Evolutionary conservation across 2,797 vertebrate species (phyloP).

Genomic region (Syngnathus acus): DNA sequence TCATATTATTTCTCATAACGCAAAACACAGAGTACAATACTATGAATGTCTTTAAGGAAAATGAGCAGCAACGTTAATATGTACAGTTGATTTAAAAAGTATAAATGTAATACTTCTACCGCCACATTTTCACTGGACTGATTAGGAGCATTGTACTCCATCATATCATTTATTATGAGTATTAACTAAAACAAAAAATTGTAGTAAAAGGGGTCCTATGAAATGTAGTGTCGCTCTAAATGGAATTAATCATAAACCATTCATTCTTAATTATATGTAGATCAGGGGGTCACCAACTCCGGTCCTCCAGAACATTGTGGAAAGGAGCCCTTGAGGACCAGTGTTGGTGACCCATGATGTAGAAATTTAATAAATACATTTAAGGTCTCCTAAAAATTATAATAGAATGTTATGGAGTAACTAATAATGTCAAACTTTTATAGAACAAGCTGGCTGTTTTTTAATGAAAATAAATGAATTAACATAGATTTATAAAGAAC

Average conservation of each 20-base stretch:
- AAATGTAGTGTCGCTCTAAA: not conserved
- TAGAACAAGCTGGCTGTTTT: not conserved
- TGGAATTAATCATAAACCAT: not conserved
- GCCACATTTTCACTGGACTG: not conserved
- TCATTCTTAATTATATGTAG: not conserved
- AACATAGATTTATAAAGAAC: slow-evolving; percentile 22
- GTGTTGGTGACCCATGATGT: too few species aligned
- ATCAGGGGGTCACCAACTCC: too few species aligned
- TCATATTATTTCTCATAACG: not conserved
- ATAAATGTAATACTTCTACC: not conserved
- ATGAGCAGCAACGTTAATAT: not conserved
- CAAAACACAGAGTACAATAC: not conserved
- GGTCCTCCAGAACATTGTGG: too few species aligned
- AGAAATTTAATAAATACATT: not conserved
- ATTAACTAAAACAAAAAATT: not conserved
- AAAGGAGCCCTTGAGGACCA: too few species aligned
- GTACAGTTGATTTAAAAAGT: not conserved
- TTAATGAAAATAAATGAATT: slow-evolving; percentile 20
- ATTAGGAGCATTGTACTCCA: not conserved
- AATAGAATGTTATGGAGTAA: not conserved
- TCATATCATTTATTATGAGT: not conserved
- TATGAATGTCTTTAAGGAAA: not conserved
- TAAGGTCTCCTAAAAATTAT: not conserved
- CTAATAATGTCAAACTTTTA: not conserved
- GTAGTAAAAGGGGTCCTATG: not conserved